Conservation (phyloP, 2,797 vertebrate genomes). For the Vireo griseus region DNA sequence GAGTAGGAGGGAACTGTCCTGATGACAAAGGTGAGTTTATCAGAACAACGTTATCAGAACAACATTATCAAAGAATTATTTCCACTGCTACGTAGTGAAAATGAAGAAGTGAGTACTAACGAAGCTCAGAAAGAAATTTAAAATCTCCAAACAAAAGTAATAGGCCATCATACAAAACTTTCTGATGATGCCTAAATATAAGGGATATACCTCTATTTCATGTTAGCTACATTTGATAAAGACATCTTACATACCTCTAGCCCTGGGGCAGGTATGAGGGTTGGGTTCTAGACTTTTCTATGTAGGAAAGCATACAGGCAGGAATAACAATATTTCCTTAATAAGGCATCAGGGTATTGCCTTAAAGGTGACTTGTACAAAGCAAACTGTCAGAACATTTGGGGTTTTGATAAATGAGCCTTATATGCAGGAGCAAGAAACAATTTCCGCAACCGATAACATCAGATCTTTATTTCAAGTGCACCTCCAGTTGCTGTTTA, state of each 20-base stretch:
- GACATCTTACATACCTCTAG: background rate
- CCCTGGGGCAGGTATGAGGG: rapidly evolving
- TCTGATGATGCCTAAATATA: background rate
- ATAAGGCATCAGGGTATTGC: background rate
- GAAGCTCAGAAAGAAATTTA: background rate
- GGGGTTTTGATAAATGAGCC: background rate
- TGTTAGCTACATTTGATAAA: background rate
- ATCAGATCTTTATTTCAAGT: background rate
- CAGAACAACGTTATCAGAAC: background rate
- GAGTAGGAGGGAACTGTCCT: background rate
- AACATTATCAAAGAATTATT: background rate
- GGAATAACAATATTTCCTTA: background rate
- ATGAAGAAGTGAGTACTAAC: background rate
- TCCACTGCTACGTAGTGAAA: background rate
- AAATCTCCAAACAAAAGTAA: background rate
- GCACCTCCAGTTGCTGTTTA: background rate
- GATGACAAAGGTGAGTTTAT: background rate
- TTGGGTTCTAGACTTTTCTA: background rate
- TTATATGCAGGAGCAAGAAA: background rate
- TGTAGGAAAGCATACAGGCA: background rate
- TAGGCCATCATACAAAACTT: background rate
- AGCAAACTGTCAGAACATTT: background rate
- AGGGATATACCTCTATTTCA: background rate
- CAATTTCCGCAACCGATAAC: background rate
- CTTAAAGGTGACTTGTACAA: background rate